Evolutionary conservation across 37 sponge, comb jelly and placozoan genomes (phyloP).

Genomic region (Axinella damicornis): DNA sequence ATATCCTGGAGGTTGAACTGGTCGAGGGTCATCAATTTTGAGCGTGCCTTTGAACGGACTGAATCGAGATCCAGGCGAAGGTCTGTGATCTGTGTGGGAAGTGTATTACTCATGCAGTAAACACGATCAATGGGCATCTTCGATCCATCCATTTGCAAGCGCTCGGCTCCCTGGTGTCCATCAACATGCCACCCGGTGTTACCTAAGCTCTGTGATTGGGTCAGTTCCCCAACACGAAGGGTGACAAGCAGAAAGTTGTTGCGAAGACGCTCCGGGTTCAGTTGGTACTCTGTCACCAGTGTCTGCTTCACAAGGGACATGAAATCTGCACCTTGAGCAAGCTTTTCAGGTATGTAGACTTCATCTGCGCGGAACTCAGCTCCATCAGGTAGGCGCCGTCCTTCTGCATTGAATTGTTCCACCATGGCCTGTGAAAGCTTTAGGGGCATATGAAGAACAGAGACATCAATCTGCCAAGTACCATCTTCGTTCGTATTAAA

Average conservation of each 20-base stretch:
- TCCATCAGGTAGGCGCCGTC: conserved; percentile 1
- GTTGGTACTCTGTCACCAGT: background rate
- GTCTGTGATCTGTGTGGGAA: no score
- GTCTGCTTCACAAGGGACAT: background rate
- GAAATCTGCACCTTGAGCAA: background rate
- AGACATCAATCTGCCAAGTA: background rate
- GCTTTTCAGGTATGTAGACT: background rate
- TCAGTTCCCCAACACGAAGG: background rate
- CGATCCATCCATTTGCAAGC: no score
- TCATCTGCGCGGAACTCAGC: background rate
- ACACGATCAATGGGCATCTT: no score
- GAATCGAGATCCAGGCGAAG: no score
- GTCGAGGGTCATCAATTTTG: no score
- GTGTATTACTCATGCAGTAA: no score
- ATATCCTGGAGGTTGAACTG: no score
- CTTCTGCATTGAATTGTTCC: background rate
- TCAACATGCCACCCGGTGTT: no score
- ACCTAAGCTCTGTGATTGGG: no score
- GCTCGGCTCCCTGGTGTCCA: no score
- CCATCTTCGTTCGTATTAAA: background rate
- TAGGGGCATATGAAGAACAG: background rate
- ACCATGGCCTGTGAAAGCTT: background rate
- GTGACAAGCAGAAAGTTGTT: background rate
- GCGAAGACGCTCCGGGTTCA: background rate
- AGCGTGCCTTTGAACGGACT: no score